Percentiles rank a stretch among this genome's conserved stretches.
These are phyloP conservation scores for Lordiphosa clarofinis DNA, from an alignment of 1,140 invertebrate species.

Conservation along the genomic window DNA sequence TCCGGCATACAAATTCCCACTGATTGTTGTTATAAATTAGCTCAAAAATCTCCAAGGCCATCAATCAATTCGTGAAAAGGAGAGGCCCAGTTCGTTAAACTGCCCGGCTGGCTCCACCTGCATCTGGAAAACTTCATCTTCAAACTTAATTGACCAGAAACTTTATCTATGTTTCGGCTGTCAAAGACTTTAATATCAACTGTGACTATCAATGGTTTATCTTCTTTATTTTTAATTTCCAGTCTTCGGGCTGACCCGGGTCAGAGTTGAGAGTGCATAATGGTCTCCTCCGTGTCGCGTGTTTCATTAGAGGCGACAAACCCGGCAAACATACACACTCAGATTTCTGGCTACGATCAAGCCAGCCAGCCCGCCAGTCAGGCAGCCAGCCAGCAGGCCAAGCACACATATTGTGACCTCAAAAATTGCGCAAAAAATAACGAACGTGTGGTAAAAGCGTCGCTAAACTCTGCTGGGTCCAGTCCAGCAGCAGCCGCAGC, in stretches of 20 bases:
- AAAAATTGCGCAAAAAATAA: constrained; percentile 72
- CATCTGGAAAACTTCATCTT: constrained; percentile 23
- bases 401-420: constrained; percentile 69
- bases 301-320: constrained; percentile 77
- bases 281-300: constrained; percentile 63
- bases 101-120: constrained; percentile 28
- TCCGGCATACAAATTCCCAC: constrained; percentile 62
- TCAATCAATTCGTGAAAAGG: constrained; percentile 51
- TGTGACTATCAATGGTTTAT: constrained; percentile 78
- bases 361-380: constrained; percentile 7
- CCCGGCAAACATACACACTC: constrained; percentile 73
- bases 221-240: constrained; percentile 77
- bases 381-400: constrained; percentile 4
- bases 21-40: constrained; percentile 73
- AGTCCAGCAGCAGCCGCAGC: constrained; percentile 47
- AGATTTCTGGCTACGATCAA: constrained; percentile 74
- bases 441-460: constrained; percentile 79
- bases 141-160: constrained; percentile 66
- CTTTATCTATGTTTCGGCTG: constrained; percentile 61
- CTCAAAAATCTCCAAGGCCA: constrained; percentile 61
- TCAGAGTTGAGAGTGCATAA: constrained; percentile 63
- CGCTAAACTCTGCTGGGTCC: constrained; percentile 62
- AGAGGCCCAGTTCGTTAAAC: constrained; percentile 57
- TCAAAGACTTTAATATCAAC: constrained; percentile 68
- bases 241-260: constrained; percentile 66